phyloP scores from a whole-genome alignment of 2,888 invertebrate species.

The Patella ulyssiponensis region DNA sequence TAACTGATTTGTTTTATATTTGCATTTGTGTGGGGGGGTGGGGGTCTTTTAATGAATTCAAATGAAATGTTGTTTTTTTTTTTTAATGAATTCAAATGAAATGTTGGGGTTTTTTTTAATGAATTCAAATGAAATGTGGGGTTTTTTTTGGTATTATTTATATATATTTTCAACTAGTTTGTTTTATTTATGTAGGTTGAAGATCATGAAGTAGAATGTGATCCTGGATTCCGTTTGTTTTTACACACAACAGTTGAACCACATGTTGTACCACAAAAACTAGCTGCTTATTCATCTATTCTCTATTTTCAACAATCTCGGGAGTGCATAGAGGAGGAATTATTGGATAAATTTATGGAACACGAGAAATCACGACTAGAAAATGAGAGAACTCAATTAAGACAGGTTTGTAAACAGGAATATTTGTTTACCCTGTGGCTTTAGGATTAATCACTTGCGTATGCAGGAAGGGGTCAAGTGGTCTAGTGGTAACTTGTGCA shows the following conservation, averaged over 20 bases:
- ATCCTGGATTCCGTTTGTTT: constrained; percentile 69
- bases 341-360: constrained; percentile 68
- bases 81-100: not conserved
- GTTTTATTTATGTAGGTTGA: constrained; percentile 58
- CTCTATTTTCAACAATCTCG: constrained; percentile 67
- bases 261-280: constrained; percentile 63
- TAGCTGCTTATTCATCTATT: constrained; percentile 67
- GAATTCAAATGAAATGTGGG: not conserved
- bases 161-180: not conserved
- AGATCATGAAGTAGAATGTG: constrained; percentile 72
- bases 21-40: not conserved
- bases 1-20: not conserved
- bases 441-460: not conserved
- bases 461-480: not conserved
- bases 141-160: not conserved
- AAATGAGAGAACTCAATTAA: constrained; percentile 66
- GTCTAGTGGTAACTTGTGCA: too few species aligned
- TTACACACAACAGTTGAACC: constrained; percentile 70
- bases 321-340: constrained; percentile 66
- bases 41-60: too few species aligned
- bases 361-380: constrained; percentile 71
- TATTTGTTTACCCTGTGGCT: not conserved
- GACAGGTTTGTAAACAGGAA: constrained; percentile 52
- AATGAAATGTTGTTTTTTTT: too few species aligned
- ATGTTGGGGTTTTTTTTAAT: not conserved